Evolutionary conservation across 2,797 vertebrate species (phyloP), one percentile per base, ranked within the genome.

Genomic region (Muscicapa comitata): DNA sequence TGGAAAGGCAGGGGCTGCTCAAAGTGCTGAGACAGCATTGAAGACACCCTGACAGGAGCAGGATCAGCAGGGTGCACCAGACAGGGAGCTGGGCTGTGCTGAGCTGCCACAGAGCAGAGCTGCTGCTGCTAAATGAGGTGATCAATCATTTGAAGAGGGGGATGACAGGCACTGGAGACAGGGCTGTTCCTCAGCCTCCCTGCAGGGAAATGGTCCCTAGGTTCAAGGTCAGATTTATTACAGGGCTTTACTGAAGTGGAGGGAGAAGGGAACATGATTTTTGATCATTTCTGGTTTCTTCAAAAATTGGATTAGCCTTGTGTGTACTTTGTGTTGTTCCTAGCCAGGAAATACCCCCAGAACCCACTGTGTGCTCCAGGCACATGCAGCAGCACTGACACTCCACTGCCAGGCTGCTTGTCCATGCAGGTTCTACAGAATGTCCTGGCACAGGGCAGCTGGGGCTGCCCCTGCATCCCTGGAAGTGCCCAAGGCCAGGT

Each of bases 21-120:
- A 0, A 68, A n/a, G 37, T 11, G 13, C 14, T 16, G 7, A 53
- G 67, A 31, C 24, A 72, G 67, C 31, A 1, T 0, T 24, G 80
- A 33, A 26, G 3, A 3, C 26, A 13, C 2, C 17, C 3, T 3
- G 47, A 33, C 50, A 43, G 61, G 38, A 61, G 59, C 6, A 50
- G 71, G 37, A 65, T 35, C 4, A 15, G 57, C 72, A n/a, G 54
- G 54, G 37, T 21, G 21, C 1, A 4, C 7, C 40, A 53, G 55
- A 19, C 72, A 76, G 55, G 47, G 55, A 47, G 73, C 37, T 2
- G 0, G 53, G 51, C 25, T 88, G 11, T 40, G 65, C 74, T 16
- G 43, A 71, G 58, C 67, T 53, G 48, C 72, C 3, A 7, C 54
- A 13, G 73, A 33, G 21, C 59, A 57, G 40, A 88, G 57, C 63